Evolutionary conservation across 2,888 invertebrate species (phyloP), one percentile per base, ranked within the genome.

Genomic region (Galerucella calmariensis): DNA sequence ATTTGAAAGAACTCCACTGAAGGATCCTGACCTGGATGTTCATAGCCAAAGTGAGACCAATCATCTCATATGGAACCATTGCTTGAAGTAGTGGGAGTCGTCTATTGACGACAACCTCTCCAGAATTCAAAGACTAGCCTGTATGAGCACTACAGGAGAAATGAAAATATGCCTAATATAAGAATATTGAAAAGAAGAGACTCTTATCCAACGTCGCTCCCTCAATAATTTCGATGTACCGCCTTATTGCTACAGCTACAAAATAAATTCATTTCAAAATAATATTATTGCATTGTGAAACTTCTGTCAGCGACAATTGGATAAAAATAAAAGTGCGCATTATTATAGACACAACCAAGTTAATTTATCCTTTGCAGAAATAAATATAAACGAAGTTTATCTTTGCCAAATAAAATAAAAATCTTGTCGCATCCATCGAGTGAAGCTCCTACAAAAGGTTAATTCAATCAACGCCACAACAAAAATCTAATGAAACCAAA

Each of bases 401-500:
- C 41, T 11, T 62, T 2, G n/a, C 2, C 2, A 46, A 48, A 65
- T 46, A 46, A 65, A 46, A 65, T 46, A 48, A 65, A 65, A 65
- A 46, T 65, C 20, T 12, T 65, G 56, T 12, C 46, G 16, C 27
- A 46, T 65, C 16, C 46, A 65, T 46, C 63, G 46, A 65, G 46
- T 65, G 20, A 65, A 65, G 46, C 46, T 20, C 44, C 20, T 20
- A 70, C 41, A 70, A 70, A 70, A 70, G 63, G 62, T 41, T 70
- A 70, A 70, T 70, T 63, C 63, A 70, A 70, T 70, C 35, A 70
- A 70, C 53, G 59, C 70, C 63, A 16, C 63, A 51, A 35, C 69
- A 63, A 51, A 70, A 70, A 70, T 63, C 53, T 62, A 70, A 70
- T 70, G 69, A 69, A 69, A 65, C 24, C 63, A 65, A 65, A 65